phyloP scores from a whole-genome alignment of 2,113 vertebrate species.

The Ammodramus savannarum region DNA sequence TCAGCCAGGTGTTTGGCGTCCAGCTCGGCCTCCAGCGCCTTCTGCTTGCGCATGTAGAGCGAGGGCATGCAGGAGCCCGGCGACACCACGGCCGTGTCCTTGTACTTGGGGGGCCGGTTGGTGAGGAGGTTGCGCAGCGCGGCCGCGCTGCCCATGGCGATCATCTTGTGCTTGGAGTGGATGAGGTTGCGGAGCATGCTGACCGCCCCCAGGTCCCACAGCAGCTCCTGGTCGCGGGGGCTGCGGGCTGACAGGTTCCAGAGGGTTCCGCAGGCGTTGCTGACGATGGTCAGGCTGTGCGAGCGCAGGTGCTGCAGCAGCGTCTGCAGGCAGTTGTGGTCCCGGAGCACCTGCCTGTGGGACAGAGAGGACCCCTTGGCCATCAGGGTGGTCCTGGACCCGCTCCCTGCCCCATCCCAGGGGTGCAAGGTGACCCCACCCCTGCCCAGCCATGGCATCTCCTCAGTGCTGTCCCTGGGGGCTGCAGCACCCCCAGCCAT shows the following conservation, averaged over 20 bases:
- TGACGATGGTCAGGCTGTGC: slow-evolving; percentile 97
- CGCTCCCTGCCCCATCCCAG: accelerated
- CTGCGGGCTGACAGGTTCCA: slow-evolving; percentile 96
- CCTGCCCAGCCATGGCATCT: neutral
- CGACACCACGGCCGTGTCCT: slow-evolving; percentile 84
- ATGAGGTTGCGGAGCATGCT: slow-evolving; percentile 98
- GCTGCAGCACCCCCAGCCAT: accelerated
- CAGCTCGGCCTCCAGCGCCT: slow-evolving; percentile 92
- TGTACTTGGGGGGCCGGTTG: slow-evolving; percentile 91
- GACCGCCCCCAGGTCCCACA: slow-evolving; percentile 95
- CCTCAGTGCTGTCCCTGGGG: neutral
- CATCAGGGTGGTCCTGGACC: accelerated
- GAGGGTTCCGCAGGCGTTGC: slow-evolving; percentile 97
- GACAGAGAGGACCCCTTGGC: neutral
- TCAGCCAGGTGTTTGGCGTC: slow-evolving; percentile 89
- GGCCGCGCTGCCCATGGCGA: slow-evolving; percentile 96
- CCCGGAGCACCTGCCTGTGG: slow-evolving; percentile 87
- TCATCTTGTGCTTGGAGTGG: slow-evolving; percentile 99
- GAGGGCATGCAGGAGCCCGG: slow-evolving; percentile 92
- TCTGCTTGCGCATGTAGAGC: slow-evolving; percentile 94
- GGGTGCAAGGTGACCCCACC: neutral
- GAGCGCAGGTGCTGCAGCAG: slow-evolving; percentile 95
- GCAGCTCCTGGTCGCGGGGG: slow-evolving; percentile 90
- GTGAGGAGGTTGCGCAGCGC: slow-evolving; percentile 93
- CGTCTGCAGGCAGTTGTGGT: slow-evolving; percentile 96